phyloP scores from a whole-genome alignment of 1,140 invertebrate genomes.

The Tetramorium alpestre region DNA sequence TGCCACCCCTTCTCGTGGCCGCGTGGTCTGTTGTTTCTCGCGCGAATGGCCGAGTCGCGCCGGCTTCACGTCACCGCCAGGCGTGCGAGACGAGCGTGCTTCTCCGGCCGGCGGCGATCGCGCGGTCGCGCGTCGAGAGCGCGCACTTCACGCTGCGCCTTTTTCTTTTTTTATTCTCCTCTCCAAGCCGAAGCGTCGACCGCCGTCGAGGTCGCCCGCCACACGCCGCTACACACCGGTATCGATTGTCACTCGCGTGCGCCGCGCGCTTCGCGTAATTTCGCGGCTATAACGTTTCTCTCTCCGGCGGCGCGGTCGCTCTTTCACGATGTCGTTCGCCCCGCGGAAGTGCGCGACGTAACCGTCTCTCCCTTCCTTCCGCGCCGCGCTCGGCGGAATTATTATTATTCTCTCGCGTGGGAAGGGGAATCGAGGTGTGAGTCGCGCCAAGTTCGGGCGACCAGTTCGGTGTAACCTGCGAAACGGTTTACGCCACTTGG shows the following conservation, averaged over 20 bases:
- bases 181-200: neutral
- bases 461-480: slow-evolving; percentile 39
- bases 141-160: neutral
- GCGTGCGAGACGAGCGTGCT: neutral
- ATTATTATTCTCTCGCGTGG: neutral
- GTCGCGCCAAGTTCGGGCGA: neutral
- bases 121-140: neutral
- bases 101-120: neutral
- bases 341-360: neutral
- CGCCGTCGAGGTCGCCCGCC: slow-evolving; percentile 16
- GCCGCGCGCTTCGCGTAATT: slow-evolving; percentile 62
- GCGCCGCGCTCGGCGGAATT: neutral
- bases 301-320: slow-evolving; percentile 36
- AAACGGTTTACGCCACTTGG: slow-evolving; percentile 17
- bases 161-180: neutral
- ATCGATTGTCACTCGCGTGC: slow-evolving; percentile 54
- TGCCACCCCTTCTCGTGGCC: neutral
- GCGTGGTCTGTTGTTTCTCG: slow-evolving; percentile 30
- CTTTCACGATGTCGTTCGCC: slow-evolving; percentile 21
- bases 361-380: neutral
- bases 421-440: neutral
- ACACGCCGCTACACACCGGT: slow-evolving; percentile 34
- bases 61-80: slow-evolving; percentile 32
- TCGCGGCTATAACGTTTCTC: slow-evolving; percentile 35
- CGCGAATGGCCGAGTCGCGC: slow-evolving; percentile 18